Evolutionary conservation across 2,797 vertebrate genomes (phyloP), one percentile per base, ranked within the genome.

Genomic region (Eleutherodactylus coqui): DNA sequence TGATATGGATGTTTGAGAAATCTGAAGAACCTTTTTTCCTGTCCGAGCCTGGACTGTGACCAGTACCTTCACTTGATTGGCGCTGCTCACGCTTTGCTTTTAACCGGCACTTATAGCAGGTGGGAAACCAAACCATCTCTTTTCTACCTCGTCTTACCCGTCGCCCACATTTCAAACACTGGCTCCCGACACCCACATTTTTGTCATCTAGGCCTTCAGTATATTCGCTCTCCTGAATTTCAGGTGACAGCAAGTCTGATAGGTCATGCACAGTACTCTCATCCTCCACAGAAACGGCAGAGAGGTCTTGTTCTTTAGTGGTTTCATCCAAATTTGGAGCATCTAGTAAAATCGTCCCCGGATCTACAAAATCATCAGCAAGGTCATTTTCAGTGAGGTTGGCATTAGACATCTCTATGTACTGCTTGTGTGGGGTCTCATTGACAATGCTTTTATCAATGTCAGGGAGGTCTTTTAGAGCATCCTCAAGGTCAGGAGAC

Each of bases 61-160:
- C 0, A 1, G 11, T 4, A 10, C 36, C 80, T 43, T 82, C 47
- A n/a, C 34, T 24, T 1, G 67, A 36, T 19, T 14, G 49, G 13
- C 67, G 76, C 29, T 78, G 38, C 27, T 32, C n/a, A 2, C n/a
- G 53, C 41, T 51, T 69, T 3, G 27, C 5, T 5, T 36, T 51
- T 32, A 58, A 32, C 2, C 73, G 64, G 34, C 81, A 87, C 49
- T 84, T 87, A 47, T n/a, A 75, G 49, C 64, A 83, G 45, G 47
- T 6, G 1, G 47, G 67, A 5, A 27, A 53, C 27, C 70, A 73
- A 64, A 64, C 43, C 32, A 55, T 2, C 19, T 79, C 75, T 34
- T n/a, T 67, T 70, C 75, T 75, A 7, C 55, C 53, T 2, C 64
- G 43, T 60, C 81, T 79, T 0, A 87, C 1, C 14, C 21, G 62